Evolutionary conservation across 2,888 invertebrate genomes (phyloP).

Genomic region (Dendrolimus pini): DNA sequence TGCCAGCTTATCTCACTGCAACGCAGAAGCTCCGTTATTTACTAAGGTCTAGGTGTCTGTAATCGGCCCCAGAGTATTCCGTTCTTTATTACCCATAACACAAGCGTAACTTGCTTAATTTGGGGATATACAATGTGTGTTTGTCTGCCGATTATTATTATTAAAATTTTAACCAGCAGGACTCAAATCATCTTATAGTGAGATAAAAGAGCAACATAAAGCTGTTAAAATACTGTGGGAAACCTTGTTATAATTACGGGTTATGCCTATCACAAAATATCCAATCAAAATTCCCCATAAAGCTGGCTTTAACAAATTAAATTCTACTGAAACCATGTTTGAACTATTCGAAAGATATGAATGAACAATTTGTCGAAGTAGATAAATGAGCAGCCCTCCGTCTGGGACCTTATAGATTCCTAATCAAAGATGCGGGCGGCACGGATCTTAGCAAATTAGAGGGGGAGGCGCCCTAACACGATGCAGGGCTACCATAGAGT

Average conservation of each 20-base stretch:
- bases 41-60: too few species aligned
- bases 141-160: too few species aligned
- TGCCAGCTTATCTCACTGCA: too few species aligned
- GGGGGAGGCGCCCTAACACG: conserved; percentile 46
- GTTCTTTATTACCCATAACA: too few species aligned
- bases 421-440: conserved; percentile 74
- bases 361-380: conserved; percentile 26
- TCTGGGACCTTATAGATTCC: conserved; percentile 43
- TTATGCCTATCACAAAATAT: neutral
- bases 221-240: too few species aligned
- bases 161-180: too few species aligned
- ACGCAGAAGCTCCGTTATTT: too few species aligned
- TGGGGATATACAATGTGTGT: too few species aligned
- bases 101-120: too few species aligned
- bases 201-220: too few species aligned
- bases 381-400: conserved; percentile 42
- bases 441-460: conserved; percentile 71
- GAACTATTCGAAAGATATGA: conserved; percentile 13
- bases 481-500: conserved; percentile 40
- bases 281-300: neutral
- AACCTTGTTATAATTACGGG: neutral
- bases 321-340: neutral
- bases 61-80: too few species aligned
- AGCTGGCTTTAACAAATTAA: neutral
- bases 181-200: too few species aligned